Evolutionary conservation across 2,113 vertebrate species (phyloP), one percentile per base, ranked within the genome.

Genomic region (Oxyura jamaicensis): DNA sequence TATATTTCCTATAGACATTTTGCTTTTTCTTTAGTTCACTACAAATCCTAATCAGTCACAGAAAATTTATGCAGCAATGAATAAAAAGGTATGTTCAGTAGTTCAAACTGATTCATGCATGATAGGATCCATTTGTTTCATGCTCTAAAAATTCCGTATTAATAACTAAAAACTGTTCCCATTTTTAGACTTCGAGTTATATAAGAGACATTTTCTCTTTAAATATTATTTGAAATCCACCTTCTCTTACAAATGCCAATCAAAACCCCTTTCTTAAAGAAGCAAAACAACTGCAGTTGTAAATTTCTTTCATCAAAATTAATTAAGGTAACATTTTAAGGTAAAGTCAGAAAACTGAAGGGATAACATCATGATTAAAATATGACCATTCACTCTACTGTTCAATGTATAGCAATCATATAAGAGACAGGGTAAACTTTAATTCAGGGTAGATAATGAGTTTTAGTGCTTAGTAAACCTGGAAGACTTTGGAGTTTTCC

Each of bases 101-200:
- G 79, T 96, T 96, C 90, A 85, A 72, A 88, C 93, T 95, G 96
- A 95, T 97, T 97, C 96, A 97, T 96, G 97, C 97, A 97, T 97
- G 97, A 96, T 96, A 90, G 92, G 73, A 93, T 97, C 90, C 95
- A 95, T 96, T 97, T 97, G 96, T 97, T 97, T 97, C 96, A 97
- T 97, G 97, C 97, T 97, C 97, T 93, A 97, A 95, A 97, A 97
- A 97, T 95, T 96, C 86, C 81, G 53, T 97, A 97, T 97, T 97
- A 97, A 97, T 97, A 97, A 97, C 95, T 96, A 97, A 97, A 97
- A 97, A 93, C 94, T 91, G 76, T 95, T 97, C 96, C 95, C 94
- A 79, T 96, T 97, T 97, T 97, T 96, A 97, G 96, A 95, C 75
- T 75, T 95, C 94, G 81, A 85, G 94, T 97, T 97, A 97, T 82